Evolutionary conservation across 2,888 invertebrate species (phyloP).

Genomic region (Matsumyia berberina): DNA sequence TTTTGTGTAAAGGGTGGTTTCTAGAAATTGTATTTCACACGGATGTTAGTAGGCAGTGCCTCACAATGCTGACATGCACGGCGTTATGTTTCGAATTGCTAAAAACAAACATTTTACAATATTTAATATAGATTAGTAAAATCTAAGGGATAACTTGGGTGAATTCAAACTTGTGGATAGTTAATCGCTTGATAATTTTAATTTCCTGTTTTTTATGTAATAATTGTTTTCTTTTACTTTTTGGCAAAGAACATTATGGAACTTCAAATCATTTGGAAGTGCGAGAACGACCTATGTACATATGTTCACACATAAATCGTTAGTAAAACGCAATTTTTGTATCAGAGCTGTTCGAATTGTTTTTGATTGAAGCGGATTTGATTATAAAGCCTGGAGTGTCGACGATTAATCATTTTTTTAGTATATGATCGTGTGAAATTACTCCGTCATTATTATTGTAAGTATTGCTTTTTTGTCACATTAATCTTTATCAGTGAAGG

Average conservation of each 20-base stretch:
- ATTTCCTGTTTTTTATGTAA: neutral
- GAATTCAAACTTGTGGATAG: constrained; percentile 46
- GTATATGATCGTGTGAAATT: no score
- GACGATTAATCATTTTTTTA: no score
- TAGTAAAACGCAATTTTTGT: no score
- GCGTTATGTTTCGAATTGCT: constrained; percentile 24
- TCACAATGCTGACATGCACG: constrained; percentile 51
- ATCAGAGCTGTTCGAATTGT: no score
- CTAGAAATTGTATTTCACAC: constrained; percentile 32
- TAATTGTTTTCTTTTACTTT: neutral
- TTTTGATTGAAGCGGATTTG: no score
- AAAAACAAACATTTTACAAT: neutral
- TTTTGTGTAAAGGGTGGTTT: constrained; percentile 35
- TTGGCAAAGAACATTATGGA: neutral
- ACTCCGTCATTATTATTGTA: no score
- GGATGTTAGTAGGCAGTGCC: constrained; percentile 38
- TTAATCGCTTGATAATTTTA: constrained; percentile 67
- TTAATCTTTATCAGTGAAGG: no score
- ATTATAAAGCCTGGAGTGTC: no score
- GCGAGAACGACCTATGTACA: no score
- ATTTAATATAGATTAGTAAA: neutral
- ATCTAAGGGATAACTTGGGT: constrained; percentile 10
- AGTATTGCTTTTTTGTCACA: no score
- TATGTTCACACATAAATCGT: no score
- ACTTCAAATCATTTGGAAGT: no score